Base-by-base conservation (phyloP, 2,888 invertebrate genomes). In the Lepidocyrtinus sp. region DNA sequence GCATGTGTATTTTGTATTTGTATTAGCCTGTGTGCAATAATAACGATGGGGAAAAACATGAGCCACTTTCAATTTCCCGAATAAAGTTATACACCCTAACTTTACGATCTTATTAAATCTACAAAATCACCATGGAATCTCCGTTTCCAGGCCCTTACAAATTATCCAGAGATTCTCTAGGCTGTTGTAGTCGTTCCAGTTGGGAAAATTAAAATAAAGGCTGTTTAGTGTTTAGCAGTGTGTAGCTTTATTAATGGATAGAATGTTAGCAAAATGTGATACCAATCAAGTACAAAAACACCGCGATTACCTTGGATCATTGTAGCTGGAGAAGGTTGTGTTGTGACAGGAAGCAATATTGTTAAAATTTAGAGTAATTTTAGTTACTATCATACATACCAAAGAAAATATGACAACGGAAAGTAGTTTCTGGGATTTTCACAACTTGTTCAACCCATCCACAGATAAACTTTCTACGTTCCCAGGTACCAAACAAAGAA, bases 401-500 rank as follows among this genome's bases (percentile, higher is more conserved):
- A 36, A n/a, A n/a, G n/a, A n/a, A n/a, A n/a, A n/a, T n/a, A n/a
- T 36, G 36, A 9, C 36, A 36, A 9, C 36, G 70, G 27, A 63
- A n/a, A 70, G 24, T 22, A 55, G 21, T 19, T 45, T 76, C n/a
- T 19, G 83, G 15, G 90, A 92, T 88, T 90, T 93, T 87, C 93
- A 93, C 86, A 92, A 93, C 90, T 93, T 93, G 92, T 83, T 91
- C 93, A 82, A 91, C 91, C 85, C 92, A 92, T 87, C 92, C 88
- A 15, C 87, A 88, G 1, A 87, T 88, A 76, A 88, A 88, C 21
- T 89, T 89, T 87, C n/a, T n/a, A n/a, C n/a, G n/a, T n/a, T n/a
- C n/a, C n/a, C n/a, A n/a, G n/a, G n/a, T n/a, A n/a, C n/a, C n/a
- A n/a, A n/a, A 87, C 87, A 78, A 89, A 88, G 88, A 86, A 83